Base-by-base conservation (phyloP, 2,888 invertebrate genomes). In the Tubulanus polymorphus region DNA sequence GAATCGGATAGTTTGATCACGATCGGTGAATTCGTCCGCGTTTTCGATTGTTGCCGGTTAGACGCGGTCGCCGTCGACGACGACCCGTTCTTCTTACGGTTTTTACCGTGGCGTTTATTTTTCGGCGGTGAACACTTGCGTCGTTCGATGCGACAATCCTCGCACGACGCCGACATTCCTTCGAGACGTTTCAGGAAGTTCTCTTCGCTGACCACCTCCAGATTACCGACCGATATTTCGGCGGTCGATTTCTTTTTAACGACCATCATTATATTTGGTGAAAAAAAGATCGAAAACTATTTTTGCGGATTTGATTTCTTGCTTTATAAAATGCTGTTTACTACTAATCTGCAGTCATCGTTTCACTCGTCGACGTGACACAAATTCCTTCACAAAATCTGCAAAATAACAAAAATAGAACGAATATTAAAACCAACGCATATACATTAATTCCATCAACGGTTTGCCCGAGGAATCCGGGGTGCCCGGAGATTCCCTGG, bases 1-100 rank as follows among this genome's bases (percentile, higher is more conserved):
- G 70, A 68, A 54, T 73, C 73, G 51, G 70, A 70, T 37, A 73
- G 59, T 52, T 69, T 69, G 37, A 73, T 72, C 15, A 73, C 70
- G 51, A 73, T 71, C 8, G 73, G 73, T 3, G 68, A 69, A 47
- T 71, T 71, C 3, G 41, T 41, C 41, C 41, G 41, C 27, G 71
- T 62, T 48, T 71, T 67, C 27, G 57, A 56, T 28, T 59, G 64
- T 27, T 51, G 41, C 18, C 57, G 47, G 37, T 60, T 57, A 35
- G 52, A 56, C 10, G 45, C 47, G 52, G 48, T 10, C 57, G 63
- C 41, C 62, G 66, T 48, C 63, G 62, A n/a, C 63, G 59, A 15
- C 61, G 54, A 20, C 51, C 49, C 47, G 26, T n/a, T n/a, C 41
- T 41, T 53, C 49, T 62, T 64, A 52, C 58, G 62, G 57, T 55